These are phyloP conservation scores for Alectura lathami DNA, from an alignment of 2,113 vertebrate species.

Conservation along the genomic window DNA sequence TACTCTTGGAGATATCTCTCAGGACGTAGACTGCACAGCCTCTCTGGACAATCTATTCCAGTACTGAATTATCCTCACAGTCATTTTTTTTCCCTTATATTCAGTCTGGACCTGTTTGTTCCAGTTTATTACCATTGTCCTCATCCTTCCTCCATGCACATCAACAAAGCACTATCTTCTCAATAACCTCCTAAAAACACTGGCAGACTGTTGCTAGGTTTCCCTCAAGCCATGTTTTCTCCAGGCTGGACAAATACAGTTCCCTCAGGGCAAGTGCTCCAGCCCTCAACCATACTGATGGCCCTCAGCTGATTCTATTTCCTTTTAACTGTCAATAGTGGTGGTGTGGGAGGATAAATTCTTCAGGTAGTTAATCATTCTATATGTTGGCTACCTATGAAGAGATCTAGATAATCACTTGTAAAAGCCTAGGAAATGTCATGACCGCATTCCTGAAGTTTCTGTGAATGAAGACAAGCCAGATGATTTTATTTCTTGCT, in stretches of 20 bases:
- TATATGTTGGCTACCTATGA: neutral
- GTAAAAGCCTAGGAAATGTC: neutral
- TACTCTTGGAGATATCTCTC: neutral
- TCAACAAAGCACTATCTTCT: neutral
- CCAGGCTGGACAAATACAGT: neutral
- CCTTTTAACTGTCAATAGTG: neutral
- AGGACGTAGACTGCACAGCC: neutral
- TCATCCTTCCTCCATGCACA: neutral
- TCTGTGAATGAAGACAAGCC: neutral
- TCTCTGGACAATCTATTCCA: neutral
- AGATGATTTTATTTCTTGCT: neutral
- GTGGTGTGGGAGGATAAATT: neutral
- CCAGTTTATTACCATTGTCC: neutral
- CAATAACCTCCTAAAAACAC: neutral
- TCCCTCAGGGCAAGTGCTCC: neutral
- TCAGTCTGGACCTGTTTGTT: neutral
- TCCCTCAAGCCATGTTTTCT: neutral
- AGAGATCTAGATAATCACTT: neutral
- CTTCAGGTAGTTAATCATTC: neutral
- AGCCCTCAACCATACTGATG: neutral
- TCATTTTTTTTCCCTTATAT: neutral
- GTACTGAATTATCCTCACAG: neutral
- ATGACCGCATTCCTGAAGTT: neutral
- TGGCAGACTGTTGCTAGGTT: neutral
- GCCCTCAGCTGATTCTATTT: neutral